Conservation (phyloP, 2,113 vertebrate species). For the Melanostigma gelatinosum region DNA sequence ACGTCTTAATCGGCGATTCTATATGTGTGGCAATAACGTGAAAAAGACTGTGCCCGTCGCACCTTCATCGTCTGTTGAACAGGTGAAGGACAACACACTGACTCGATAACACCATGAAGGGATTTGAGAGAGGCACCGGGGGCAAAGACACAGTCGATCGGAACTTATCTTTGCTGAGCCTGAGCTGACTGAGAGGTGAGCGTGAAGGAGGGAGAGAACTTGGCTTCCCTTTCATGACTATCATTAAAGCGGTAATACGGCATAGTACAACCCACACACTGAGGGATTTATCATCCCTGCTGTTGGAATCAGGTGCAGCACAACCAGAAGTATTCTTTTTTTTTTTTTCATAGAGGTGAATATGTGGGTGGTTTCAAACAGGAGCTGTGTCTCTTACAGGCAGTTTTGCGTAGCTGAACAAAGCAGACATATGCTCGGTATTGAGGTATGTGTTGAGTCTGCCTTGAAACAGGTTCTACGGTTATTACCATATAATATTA, state of each 20-base stretch:
- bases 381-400: slow-evolving; percentile 43
- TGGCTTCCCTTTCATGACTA: slow-evolving; percentile 62
- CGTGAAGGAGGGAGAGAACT: slow-evolving; percentile 54
- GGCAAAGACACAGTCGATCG: slow-evolving; percentile 74
- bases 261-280: slow-evolving; percentile 62
- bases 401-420: slow-evolving; percentile 50
- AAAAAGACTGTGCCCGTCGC: slow-evolving; percentile 43
- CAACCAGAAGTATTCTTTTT: slow-evolving; percentile 46
- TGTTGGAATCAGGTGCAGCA: slow-evolving; percentile 66
- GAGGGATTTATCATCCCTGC: slow-evolving; percentile 68
- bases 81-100: slow-evolving; percentile 79
- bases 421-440: slow-evolving; percentile 49
- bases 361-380: slow-evolving; percentile 57
- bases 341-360: slow-evolving; percentile 26
- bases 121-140: slow-evolving; percentile 73
- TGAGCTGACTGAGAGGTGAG: slow-evolving; percentile 54
- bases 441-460: slow-evolving; percentile 36
- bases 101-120: slow-evolving; percentile 78
- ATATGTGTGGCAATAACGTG: slow-evolving; percentile 52
- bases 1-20: slow-evolving; percentile 59
- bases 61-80: slow-evolving; percentile 67
- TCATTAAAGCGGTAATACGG: slow-evolving; percentile 72
- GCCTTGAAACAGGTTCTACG: slow-evolving; percentile 44
- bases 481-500: slow-evolving; percentile 1
- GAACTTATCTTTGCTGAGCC: slow-evolving; percentile 74